Conservation (phyloP, 2,113 vertebrate genomes). For the Trachemys scripta region DNA sequence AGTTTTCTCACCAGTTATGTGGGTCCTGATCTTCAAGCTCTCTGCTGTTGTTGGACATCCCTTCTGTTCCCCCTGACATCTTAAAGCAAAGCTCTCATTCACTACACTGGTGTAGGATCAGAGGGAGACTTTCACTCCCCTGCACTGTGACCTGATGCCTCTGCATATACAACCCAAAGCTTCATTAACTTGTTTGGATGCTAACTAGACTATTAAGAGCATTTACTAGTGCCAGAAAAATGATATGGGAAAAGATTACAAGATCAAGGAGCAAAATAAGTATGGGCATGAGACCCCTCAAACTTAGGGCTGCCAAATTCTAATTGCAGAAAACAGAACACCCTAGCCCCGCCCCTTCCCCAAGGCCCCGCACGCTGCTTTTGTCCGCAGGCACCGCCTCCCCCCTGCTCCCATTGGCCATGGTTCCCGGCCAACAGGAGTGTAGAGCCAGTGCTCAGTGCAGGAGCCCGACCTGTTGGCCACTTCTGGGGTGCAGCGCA, state of each 20-base stretch:
- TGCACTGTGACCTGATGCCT: not conserved
- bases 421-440: too few species aligned
- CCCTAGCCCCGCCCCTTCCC: too few species aligned
- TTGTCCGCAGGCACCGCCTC: too few species aligned
- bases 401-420: too few species aligned
- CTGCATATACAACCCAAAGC: not conserved
- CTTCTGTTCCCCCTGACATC: not conserved
- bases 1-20: not conserved
- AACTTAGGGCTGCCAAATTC: not conserved
- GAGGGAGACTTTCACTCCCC: not conserved
- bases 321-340: too few species aligned
- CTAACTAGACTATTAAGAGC: not conserved
- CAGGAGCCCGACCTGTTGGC: too few species aligned
- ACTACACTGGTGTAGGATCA: not conserved
- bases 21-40: not conserved
- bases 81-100: constrained; percentile 47
- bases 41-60: not conserved
- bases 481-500: too few species aligned
- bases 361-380: too few species aligned
- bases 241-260: not conserved
- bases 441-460: too few species aligned
- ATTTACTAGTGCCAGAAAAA: constrained; percentile 47
- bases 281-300: not conserved
- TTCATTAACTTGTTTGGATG: not conserved
- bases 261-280: constrained; percentile 31